These are phyloP conservation scores for Aspidiotus destructor DNA, from an alignment of 2,888 invertebrate genomes.

Conservation along the genomic window DNA sequence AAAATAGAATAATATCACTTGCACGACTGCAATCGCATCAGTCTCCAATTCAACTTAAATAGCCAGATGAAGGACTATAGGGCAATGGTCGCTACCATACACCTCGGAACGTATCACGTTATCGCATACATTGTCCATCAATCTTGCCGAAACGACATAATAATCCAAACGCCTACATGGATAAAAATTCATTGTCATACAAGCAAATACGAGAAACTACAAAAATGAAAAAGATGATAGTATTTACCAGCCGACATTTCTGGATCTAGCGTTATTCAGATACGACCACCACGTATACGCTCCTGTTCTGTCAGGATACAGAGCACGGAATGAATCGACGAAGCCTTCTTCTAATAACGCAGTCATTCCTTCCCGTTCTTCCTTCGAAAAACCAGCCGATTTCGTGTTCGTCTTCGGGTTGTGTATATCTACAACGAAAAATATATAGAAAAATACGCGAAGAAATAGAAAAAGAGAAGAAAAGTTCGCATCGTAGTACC, in stretches of 20 bases:
- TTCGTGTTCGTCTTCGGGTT: conserved; percentile 89
- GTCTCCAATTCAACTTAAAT: conserved; percentile 37
- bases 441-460: background rate
- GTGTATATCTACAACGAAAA: conserved; percentile 58
- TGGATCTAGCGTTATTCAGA: conserved; percentile 72
- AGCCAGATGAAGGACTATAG: conserved; percentile 67
- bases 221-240: conserved; percentile 8
- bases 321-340: conserved; percentile 74
- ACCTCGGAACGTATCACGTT: conserved; percentile 69
- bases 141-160: conserved; percentile 74
- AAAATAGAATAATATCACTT: too few species aligned
- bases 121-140: conserved; percentile 70
- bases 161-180: conserved; percentile 84
- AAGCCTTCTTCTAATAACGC: conserved; percentile 70
- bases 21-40: too few species aligned
- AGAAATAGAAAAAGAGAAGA: background rate
- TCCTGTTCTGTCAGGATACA: conserved; percentile 72
- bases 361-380: conserved; percentile 87
- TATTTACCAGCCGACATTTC: conserved; percentile 86
- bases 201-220: background rate
- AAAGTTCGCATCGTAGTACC: conserved; percentile 45
- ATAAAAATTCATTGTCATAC: background rate
- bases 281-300: conserved; percentile 96
- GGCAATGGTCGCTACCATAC: conserved; percentile 94
- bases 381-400: conserved; percentile 90